Evolutionary conservation across 1,140 invertebrate species (phyloP), one percentile per base, ranked within the genome.

Genomic region (Agrypnia vestita): DNA sequence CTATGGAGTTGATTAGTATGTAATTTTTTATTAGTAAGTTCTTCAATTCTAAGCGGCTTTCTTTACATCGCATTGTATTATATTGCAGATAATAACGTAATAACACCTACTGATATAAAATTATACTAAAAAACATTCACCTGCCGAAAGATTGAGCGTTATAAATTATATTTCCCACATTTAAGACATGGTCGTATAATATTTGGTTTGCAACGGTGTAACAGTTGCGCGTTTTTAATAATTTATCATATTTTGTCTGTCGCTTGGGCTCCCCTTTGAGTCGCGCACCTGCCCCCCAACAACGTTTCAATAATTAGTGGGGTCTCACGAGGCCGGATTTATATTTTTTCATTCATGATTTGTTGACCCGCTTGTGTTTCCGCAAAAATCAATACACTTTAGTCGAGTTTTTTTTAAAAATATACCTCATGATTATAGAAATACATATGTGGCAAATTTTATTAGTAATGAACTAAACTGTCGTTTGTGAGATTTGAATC

Each of bases 171-270:
- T 35, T 35, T 35, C 25, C n/a, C 6, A 35, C 25, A 35, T 35
- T 35, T 35, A 61, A 19, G 62, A 35, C 11, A 21, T 21, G 71
- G 21, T 25, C 17, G 51, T 55, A 55, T 53, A 73, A 55, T 73
- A 25, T 51, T 55, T 43, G 71, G 49, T 51, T 55, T 73, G 49
- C 71, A 25, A 51, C 49, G 55, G 21, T 59, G 55, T 46, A 76
- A 51, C 74, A 76, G 74, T 76, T 76, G 74, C 56, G 59, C 72
- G 44, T 55, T 75, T 75, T 76, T 61, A 76, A 76, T 76, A 76
- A 76, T 76, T 76, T 76, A 76, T 76, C 46, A 76, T 76, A 76
- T 76, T 64, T 64, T 25, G 73, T 75, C 55, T 47, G 73, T 44
- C 55, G 53, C 49, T 35, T 35, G 25, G 44, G 56, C 21, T 49